Base-by-base conservation (phyloP, 1,140 invertebrate genomes). In the Polypedilum pembai region DNA sequence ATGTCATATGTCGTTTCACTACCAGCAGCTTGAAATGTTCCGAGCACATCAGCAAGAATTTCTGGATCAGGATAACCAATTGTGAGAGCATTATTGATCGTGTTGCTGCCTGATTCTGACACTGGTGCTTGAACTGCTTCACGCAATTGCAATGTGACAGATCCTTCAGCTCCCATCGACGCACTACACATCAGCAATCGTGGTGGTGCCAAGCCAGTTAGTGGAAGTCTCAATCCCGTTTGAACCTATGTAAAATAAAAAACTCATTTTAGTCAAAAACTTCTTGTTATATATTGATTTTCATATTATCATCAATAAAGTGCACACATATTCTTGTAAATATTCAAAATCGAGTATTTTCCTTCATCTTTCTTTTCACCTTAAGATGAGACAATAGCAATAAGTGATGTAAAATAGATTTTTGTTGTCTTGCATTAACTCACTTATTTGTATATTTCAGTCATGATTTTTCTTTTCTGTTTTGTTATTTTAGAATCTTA, bases 111-210 rank as follows among this genome's bases (percentile, higher is more conserved):
- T 41, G 78, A 77, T 40, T 78, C 79, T 8, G 83, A 81, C 78
- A 83, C 81, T 40, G 81, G 82, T 21, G 84, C 79, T 72, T 76
- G 79, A 41, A 80, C 84, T 8, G 84, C 84, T 80, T 87, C 85
- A 40, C 85, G 81, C 76, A 86, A 80, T 80, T 86, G 85, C 76
- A 86, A 79, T 75, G 83, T 83, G 10, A 84, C 83, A 20, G 83
- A 83, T 75, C 85, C 85, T 78, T 86, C 86, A 76, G 82, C 83
- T 77, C 84, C 86, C 73, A 86, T 85, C 74, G 85, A 85, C 75
- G 85, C 85, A 82, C 85, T 86, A 82, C 86, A 86, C 85, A 87
- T 87, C 77, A 87, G 81, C 77, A 87, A 85, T 73, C 85, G 84
- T 74, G 84, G 83, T 74, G 85, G 82, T 76, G 84, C 83, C 78